phyloP scores from a whole-genome alignment of 1,140 invertebrate species.

The Leptinotarsa texana region DNA sequence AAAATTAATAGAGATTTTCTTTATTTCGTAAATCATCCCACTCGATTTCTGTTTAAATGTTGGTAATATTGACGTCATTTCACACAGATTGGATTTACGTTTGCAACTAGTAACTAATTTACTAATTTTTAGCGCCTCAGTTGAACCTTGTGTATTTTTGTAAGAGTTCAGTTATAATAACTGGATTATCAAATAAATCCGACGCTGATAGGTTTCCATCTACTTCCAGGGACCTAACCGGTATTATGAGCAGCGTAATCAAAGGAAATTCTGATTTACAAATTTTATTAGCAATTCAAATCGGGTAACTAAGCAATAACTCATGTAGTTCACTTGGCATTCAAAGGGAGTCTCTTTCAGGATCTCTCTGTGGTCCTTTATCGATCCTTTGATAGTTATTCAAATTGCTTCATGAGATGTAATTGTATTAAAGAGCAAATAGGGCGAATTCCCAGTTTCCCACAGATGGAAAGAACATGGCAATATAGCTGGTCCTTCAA shows the following conservation, averaged over 20 bases:
- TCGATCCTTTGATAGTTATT: slow-evolving; percentile 33
- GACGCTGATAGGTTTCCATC: not conserved
- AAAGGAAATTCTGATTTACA: slow-evolving; percentile 29
- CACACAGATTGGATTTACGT: too few species aligned
- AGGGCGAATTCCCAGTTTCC: not conserved
- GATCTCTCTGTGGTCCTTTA: slow-evolving; percentile 22
- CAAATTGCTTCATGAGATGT: slow-evolving; percentile 20
- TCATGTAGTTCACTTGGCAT: slow-evolving; percentile 41
- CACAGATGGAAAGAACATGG: not conserved
- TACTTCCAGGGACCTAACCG: not conserved
- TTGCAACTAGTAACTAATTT: too few species aligned
- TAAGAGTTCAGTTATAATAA: not conserved
- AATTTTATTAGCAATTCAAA: slow-evolving; percentile 47
- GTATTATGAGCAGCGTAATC: not conserved
- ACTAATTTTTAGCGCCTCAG: too few species aligned
- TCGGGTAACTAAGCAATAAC: slow-evolving; percentile 41
- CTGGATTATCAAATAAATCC: not conserved
- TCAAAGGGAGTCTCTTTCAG: slow-evolving; percentile 23
- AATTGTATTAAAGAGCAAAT: slow-evolving; percentile 9
- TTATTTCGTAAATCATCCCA: too few species aligned
- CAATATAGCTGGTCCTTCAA: too few species aligned
- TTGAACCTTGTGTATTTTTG: too few species aligned
- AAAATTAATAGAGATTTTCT: too few species aligned
- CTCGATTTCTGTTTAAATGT: too few species aligned
- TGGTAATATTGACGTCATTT: too few species aligned